A percentile compares a stretch with the other conserved stretches of the same genome.
These are phyloP conservation scores for Anthrax anthrax DNA, from an alignment of 2,888 invertebrate species.

Conservation along the genomic window DNA sequence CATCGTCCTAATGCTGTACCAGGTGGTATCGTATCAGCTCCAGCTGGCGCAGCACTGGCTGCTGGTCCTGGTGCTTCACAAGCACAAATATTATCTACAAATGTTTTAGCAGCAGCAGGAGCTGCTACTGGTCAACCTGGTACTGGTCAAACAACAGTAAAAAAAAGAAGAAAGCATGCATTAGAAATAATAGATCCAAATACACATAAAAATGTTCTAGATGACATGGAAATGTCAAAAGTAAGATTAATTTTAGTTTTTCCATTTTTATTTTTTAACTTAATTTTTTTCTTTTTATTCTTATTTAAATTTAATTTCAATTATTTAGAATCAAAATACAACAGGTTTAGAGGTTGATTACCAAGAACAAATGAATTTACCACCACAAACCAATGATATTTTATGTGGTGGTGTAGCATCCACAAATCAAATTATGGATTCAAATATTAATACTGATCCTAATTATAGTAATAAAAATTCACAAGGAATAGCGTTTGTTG, in stretches of 20 bases:
- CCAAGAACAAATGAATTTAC: slow-evolving; percentile 12
- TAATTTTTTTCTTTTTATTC: not conserved
- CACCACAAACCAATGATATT: not conserved
- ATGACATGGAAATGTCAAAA: slow-evolving; percentile 19
- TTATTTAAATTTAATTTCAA: not conserved
- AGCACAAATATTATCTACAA: not conserved
- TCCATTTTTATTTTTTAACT: not conserved
- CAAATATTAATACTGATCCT: not conserved
- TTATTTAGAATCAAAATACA: slow-evolving; percentile 15
- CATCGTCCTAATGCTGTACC: slow-evolving; percentile 19
- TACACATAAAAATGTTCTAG: slow-evolving; percentile 32
- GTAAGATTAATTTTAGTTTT: not conserved
- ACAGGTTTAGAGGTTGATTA: slow-evolving; percentile 18
- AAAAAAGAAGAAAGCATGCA: slow-evolving; percentile 25
- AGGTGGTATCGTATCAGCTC: not conserved
- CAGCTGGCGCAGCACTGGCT: not conserved
- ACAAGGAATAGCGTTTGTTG: slow-evolving; percentile 5
- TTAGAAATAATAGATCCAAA: slow-evolving; percentile 38
- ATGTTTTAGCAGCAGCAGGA: not conserved
- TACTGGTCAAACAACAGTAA: slow-evolving; percentile 16
- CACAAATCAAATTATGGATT: slow-evolving; percentile 11
- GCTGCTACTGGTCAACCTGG: slow-evolving; percentile 1
- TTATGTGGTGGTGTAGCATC: not conserved
- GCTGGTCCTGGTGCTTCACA: not conserved
- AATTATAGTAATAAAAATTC: slow-evolving; percentile 2